phyloP scores from a whole-genome alignment of 2,797 vertebrate genomes.

The Coranthus polyacanthus region DNA sequence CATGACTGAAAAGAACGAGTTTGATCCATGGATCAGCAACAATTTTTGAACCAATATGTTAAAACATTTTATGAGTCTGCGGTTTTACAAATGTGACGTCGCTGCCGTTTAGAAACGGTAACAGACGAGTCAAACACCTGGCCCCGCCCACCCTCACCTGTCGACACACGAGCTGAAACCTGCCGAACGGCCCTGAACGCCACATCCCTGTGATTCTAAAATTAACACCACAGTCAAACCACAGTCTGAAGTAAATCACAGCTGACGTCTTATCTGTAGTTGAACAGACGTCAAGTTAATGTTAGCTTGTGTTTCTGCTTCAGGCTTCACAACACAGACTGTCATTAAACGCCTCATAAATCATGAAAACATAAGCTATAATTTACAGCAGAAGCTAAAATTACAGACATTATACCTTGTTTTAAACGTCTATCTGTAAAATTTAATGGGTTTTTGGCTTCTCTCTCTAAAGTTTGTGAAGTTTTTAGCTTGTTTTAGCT shows the following conservation, averaged over 20 bases:
- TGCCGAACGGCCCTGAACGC: conserved; percentile 5
- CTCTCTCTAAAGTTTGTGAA: too few relatives aligned
- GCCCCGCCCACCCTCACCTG: conserved; percentile 27
- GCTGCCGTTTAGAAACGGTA: neutral
- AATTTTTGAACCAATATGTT: too few relatives aligned
- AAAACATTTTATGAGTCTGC: too few relatives aligned
- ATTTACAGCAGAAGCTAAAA: conserved; percentile 12
- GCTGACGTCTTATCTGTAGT: too few relatives aligned
- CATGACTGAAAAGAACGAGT: too few relatives aligned
- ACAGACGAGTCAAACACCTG: conserved; percentile 1
- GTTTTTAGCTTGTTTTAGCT: too few relatives aligned
- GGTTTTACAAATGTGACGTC: too few relatives aligned
- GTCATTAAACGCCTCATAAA: conserved; percentile 38
- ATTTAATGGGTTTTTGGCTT: too few relatives aligned
- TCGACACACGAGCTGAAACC: conserved; percentile 17
- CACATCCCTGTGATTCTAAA: conserved; percentile 12
- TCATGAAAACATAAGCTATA: conserved; percentile 3
- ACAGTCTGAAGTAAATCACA: conserved; percentile 21
- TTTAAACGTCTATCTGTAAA: too few relatives aligned
- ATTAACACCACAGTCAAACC: too few relatives aligned
- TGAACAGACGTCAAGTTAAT: neutral
- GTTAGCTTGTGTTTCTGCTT: conserved; percentile 5
- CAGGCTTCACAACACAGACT: conserved; percentile 23
- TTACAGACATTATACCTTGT: neutral
- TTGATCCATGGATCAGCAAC: too few relatives aligned